Evolutionary conservation across 2,113 vertebrate genomes (phyloP).

Genomic region (Ciconia maguari): DNA sequence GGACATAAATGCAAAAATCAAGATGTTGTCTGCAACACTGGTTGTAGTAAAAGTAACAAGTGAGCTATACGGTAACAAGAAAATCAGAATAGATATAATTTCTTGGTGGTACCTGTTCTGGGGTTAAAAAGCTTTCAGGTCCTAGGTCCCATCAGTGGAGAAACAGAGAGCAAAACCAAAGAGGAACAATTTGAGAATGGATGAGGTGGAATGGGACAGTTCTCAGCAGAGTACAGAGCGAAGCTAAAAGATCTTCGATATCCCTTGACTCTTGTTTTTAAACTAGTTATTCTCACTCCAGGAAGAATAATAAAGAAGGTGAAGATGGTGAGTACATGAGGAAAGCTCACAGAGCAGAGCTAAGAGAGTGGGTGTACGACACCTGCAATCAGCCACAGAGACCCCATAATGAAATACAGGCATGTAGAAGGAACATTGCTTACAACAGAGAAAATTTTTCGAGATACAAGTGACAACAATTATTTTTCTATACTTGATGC

Average conservation of each 20-base stretch:
- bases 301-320: neutral
- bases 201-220: neutral
- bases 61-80: neutral
- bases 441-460: neutral
- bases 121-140: neutral
- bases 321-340: neutral
- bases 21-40: neutral
- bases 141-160: neutral
- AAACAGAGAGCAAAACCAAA: neutral
- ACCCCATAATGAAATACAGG: neutral
- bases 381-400: neutral
- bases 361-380: neutral
- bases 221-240: neutral
- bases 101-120: neutral
- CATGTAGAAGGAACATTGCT: neutral
- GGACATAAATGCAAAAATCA: neutral
- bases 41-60: neutral
- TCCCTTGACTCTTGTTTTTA: neutral
- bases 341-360: neutral
- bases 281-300: neutral
- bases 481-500: neutral
- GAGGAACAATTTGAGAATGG: neutral
- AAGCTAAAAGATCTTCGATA: neutral
- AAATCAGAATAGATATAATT: neutral
- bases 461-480: neutral